Percentiles rank a stretch among this genome's conserved stretches.
Evolutionary conservation across 1,140 invertebrate genomes (phyloP).

Genomic region (Caerostris darwini): DNA sequence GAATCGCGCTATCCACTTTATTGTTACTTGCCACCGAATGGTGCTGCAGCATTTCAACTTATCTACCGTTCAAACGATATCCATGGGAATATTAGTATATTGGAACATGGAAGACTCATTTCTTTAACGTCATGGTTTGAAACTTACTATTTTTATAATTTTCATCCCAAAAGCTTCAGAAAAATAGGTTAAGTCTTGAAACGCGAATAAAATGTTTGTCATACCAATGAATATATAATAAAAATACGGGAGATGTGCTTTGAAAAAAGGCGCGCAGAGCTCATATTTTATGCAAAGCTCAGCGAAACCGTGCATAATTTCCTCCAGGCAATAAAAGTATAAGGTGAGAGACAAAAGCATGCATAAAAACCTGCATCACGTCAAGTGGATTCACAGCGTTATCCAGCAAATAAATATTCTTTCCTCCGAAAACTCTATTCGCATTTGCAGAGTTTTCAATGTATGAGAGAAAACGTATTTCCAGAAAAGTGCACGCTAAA

Average conservation of each 20-base stretch:
- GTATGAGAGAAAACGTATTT: neutral
- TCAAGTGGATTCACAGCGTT: neutral
- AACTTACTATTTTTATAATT: neutral
- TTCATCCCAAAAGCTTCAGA: neutral
- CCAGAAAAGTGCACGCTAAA: neutral
- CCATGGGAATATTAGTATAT: too few relatives aligned
- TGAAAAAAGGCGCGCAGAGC: neutral
- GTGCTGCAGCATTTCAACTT: too few relatives aligned
- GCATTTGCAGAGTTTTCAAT: neutral
- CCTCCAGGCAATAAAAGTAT: slow-evolving; percentile 1
- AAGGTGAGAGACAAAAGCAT: neutral
- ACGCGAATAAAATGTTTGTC: neutral
- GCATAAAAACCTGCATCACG: neutral
- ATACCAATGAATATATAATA: slow-evolving; percentile 21
- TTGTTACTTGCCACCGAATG: too few relatives aligned
- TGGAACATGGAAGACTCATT: neutral
- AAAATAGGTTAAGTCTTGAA: neutral
- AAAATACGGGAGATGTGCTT: neutral
- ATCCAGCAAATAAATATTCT: slow-evolving; percentile 9
- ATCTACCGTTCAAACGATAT: too few relatives aligned
- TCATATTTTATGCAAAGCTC: slow-evolving; percentile 23
- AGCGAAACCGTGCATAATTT: slow-evolving; percentile 13
- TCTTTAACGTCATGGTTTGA: neutral
- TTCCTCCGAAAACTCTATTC: neutral
- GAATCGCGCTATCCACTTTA: too few relatives aligned